phyloP scores from a whole-genome alignment of 2,113 vertebrate genomes.

The Rhizomys pruinosus region DNA sequence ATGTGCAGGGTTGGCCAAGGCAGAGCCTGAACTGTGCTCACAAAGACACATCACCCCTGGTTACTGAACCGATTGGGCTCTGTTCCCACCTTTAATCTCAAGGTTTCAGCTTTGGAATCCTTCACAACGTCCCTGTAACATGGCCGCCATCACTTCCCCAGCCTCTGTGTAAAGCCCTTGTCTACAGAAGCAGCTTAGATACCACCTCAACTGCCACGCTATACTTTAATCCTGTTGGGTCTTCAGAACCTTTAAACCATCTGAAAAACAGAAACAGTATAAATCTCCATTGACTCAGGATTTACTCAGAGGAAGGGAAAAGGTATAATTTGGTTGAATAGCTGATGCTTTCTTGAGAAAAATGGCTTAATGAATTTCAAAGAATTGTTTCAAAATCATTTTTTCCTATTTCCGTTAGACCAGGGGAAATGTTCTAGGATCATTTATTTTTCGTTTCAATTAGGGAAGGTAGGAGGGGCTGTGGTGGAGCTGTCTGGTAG shows the following conservation, averaged over 20 bases:
- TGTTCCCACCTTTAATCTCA: neutral
- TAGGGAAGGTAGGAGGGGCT: too few species aligned
- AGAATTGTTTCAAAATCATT: neutral
- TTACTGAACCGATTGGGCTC: too few species aligned
- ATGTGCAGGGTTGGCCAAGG: neutral
- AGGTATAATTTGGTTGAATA: neutral
- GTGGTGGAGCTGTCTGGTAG: neutral
- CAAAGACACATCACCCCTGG: too few species aligned
- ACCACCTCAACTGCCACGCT: neutral
- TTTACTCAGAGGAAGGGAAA: neutral
- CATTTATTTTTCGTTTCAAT: neutral
- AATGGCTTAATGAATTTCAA: neutral
- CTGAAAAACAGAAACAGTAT: neutral
- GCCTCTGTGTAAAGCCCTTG: fast-evolving
- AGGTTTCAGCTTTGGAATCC: neutral
- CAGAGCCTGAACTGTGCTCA: neutral
- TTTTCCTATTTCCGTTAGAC: neutral
- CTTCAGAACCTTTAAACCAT: neutral
- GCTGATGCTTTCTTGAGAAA: neutral
- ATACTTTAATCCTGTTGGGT: neutral
- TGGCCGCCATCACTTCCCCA: neutral
- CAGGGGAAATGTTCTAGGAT: neutral
- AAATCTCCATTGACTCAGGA: neutral
- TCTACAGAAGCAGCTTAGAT: neutral
- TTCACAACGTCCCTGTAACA: neutral